Conservation (phyloP, 2,113 vertebrate species). For the Cacatua alba region DNA sequence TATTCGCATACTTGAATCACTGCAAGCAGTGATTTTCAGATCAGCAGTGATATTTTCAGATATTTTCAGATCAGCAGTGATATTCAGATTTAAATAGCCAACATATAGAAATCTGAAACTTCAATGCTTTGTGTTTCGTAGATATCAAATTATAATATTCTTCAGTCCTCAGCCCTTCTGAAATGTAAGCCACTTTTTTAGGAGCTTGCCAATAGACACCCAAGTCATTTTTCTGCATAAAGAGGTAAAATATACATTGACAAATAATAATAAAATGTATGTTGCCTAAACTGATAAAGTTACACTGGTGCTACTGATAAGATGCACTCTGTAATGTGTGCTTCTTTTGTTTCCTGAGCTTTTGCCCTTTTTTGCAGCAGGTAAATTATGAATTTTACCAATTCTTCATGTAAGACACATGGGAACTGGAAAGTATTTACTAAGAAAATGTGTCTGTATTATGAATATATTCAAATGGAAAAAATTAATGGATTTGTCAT, state of each 20-base stretch:
- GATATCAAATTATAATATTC: background rate
- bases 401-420: background rate
- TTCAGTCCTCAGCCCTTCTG: background rate
- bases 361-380: background rate
- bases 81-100: background rate
- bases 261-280: background rate
- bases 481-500: background rate
- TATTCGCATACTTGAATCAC: background rate
- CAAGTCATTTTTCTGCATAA: background rate
- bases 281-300: background rate
- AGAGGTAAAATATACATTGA: rapidly evolving
- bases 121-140: background rate
- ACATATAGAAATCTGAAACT: background rate
- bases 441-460: background rate
- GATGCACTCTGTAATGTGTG: background rate
- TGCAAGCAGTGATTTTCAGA: background rate
- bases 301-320: background rate
- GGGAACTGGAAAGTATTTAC: background rate
- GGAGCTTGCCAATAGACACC: background rate
- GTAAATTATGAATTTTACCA: background rate
- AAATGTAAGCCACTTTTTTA: background rate
- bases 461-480: background rate
- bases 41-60: no score
- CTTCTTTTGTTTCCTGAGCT: background rate
- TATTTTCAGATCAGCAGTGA: no score